Conservation (phyloP, 2,797 vertebrate genomes). For the Echeneis naucrates region DNA sequence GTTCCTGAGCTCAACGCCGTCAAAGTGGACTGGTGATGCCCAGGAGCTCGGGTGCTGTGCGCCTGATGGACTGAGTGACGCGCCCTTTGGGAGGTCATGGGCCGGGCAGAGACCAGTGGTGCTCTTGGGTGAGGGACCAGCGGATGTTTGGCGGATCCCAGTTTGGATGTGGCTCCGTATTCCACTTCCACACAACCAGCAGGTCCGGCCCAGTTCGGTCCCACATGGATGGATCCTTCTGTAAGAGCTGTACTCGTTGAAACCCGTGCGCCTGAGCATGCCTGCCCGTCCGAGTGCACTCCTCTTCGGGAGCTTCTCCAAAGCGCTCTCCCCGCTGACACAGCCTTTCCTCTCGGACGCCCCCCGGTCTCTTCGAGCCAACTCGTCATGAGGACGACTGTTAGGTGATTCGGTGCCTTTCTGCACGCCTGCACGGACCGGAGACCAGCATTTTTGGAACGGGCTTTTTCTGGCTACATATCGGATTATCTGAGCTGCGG, state of each 20-base stretch:
- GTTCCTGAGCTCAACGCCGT: background rate
- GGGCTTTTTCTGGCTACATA: slow-evolving; percentile 30
- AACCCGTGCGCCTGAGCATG: slow-evolving; percentile 77
- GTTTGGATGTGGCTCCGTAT: slow-evolving; percentile 25
- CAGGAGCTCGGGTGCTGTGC: background rate
- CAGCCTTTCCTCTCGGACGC: slow-evolving; percentile 50
- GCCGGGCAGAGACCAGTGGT: slow-evolving; percentile 83
- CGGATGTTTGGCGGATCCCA: slow-evolving; percentile 31
- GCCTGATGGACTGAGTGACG: slow-evolving; percentile 46
- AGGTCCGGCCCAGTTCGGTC: slow-evolving; percentile 58
- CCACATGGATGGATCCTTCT: slow-evolving; percentile 67
- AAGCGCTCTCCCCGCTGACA: slow-evolving; percentile 59
- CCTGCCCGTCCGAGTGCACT: slow-evolving; percentile 58
- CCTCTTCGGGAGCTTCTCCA: slow-evolving; percentile 51
- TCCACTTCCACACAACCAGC: slow-evolving; percentile 16
- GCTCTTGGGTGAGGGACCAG: slow-evolving; percentile 55
- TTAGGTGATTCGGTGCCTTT: slow-evolving; percentile 65
- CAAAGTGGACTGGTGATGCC: slow-evolving; percentile 16
- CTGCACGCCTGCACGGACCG: slow-evolving; percentile 32
- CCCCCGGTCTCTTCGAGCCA: slow-evolving; percentile 47
- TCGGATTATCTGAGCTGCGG: slow-evolving; percentile 53
- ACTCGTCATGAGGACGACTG: slow-evolving; percentile 63
- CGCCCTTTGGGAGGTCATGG: slow-evolving; percentile 59
- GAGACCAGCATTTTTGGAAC: slow-evolving; percentile 29
- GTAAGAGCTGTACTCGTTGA: slow-evolving; percentile 68